Evolutionary conservation across 2,797 vertebrate species (phyloP).

Genomic region (Picus viridis): DNA sequence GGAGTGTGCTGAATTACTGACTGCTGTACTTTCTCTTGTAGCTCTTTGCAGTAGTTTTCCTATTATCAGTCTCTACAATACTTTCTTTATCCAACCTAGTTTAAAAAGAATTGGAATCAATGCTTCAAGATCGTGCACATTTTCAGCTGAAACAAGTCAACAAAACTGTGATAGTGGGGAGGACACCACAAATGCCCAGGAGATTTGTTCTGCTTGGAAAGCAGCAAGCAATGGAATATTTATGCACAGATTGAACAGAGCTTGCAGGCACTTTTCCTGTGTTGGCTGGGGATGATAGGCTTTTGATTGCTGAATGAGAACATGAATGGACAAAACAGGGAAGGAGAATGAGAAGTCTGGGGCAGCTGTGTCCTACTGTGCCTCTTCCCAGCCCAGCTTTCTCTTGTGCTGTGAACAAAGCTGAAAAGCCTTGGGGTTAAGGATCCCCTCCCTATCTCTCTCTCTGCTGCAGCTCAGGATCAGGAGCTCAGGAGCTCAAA

Average conservation of each 20-base stretch:
- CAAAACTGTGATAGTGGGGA: background rate
- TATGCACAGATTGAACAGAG: background rate
- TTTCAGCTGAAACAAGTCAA: background rate
- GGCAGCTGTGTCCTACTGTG: background rate
- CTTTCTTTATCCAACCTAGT: constrained; percentile 7
- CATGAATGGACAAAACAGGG: background rate
- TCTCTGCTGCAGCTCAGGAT: background rate
- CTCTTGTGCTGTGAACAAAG: background rate
- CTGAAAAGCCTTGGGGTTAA: background rate
- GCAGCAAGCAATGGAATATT: background rate
- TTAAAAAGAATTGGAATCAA: constrained; percentile 17
- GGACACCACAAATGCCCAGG: background rate
- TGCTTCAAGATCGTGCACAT: background rate
- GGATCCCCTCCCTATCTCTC: background rate
- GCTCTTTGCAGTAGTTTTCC: background rate
- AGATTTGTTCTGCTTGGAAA: background rate
- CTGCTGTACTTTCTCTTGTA: background rate
- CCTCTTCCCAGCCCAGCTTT: background rate
- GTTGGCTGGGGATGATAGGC: background rate
- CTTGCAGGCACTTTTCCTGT: background rate
- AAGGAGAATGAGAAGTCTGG: background rate
- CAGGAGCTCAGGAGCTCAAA: background rate
- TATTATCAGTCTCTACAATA: background rate
- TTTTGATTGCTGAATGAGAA: background rate
- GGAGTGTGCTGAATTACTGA: background rate